Conservation (phyloP, 1,140 invertebrate genomes). For the Zaprionus vittiger region DNA sequence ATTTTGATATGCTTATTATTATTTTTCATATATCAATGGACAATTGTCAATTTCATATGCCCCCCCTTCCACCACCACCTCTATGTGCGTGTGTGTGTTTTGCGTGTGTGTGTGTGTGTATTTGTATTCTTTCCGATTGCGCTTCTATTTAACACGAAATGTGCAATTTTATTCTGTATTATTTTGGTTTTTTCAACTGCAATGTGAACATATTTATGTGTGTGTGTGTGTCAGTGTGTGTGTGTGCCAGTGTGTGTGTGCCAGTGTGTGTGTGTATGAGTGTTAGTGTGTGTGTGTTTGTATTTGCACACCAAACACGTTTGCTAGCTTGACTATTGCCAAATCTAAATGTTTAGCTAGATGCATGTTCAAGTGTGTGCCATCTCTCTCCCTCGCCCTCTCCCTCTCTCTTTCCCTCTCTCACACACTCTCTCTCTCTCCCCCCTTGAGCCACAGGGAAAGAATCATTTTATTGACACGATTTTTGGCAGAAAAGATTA, state of each 20-base stretch:
- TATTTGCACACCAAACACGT: slow-evolving; percentile 7
- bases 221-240: neutral
- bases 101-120: neutral
- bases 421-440: neutral
- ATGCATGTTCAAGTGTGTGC: neutral
- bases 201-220: neutral
- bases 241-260: neutral
- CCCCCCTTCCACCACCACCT: too few relatives aligned
- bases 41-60: neutral
- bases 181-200: neutral
- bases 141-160: slow-evolving; percentile 5
- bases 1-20: slow-evolving; percentile 7
- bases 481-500: slow-evolving; percentile 8
- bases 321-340: slow-evolving; percentile 5
- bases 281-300: neutral
- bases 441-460: neutral
- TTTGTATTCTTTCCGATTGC: neutral
- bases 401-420: neutral
- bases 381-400: neutral
- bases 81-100: neutral
- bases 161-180: slow-evolving; percentile 6
- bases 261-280: neutral
- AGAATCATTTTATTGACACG: slow-evolving; percentile 7
- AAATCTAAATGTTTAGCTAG: slow-evolving; percentile 1
- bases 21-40: neutral